These are phyloP conservation scores for Tenodera sinensis DNA, from an alignment of 2,888 invertebrate genomes.

Conservation along the genomic window DNA sequence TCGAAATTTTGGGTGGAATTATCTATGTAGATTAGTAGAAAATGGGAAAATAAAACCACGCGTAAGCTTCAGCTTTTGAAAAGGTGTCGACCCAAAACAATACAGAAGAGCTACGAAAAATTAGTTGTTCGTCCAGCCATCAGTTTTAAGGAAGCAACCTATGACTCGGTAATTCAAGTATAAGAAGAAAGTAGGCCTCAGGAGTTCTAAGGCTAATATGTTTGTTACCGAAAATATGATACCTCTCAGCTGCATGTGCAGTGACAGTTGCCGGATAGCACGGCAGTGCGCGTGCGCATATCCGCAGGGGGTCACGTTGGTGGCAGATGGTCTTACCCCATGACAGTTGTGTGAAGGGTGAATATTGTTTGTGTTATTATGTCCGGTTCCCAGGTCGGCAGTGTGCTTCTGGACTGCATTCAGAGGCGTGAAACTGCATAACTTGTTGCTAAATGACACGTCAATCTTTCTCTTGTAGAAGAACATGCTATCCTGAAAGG, in stretches of 20 bases:
- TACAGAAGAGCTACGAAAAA: too few species aligned
- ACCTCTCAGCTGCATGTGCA: background rate
- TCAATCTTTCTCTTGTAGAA: background rate
- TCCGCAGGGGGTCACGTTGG: background rate
- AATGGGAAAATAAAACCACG: too few species aligned
- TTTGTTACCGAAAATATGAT: background rate
- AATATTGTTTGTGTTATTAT: background rate
- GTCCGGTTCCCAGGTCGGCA: background rate
- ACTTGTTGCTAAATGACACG: background rate
- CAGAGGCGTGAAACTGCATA: background rate
- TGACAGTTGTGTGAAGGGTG: slow-evolving; percentile 12
- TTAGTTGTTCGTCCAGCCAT: too few species aligned
- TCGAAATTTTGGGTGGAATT: too few species aligned
- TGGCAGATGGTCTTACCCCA: background rate
- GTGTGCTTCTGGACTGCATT: background rate
- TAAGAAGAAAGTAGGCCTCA: background rate
- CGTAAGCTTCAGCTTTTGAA: too few species aligned
- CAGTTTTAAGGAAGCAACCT: too few species aligned
- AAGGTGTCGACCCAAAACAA: too few species aligned
- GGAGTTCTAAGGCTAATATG: background rate
- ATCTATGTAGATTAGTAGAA: too few species aligned
- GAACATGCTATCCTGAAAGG: background rate
- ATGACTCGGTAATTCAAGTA: too few species aligned
- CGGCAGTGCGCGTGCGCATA: background rate
- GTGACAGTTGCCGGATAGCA: background rate